Evolutionary conservation across 2,888 invertebrate genomes (phyloP).

Genomic region (Allophyes oxyacanthae): DNA sequence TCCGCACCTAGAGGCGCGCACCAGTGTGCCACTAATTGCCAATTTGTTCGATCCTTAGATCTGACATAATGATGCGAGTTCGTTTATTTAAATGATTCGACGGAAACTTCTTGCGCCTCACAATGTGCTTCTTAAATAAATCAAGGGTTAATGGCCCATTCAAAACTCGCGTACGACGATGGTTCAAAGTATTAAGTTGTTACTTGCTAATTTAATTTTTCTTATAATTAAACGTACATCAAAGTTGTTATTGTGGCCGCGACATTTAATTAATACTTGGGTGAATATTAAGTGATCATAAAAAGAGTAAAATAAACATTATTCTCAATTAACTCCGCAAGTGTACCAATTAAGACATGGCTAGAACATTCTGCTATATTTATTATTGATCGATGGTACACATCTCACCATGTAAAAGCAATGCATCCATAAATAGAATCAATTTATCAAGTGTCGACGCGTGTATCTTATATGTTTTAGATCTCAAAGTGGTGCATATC

Average conservation of each 20-base stretch:
- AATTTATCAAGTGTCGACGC: constrained; percentile 52
- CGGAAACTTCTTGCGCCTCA: constrained; percentile 80
- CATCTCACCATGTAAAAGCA: constrained; percentile 43
- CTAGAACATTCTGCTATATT: constrained; percentile 49
- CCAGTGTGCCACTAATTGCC: constrained; percentile 84
- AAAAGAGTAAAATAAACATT: constrained; percentile 41
- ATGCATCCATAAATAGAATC: constrained; percentile 51
- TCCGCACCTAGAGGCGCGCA: constrained; percentile 67
- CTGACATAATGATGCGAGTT: constrained; percentile 88
- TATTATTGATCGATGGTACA: constrained; percentile 52
- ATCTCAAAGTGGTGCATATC: constrained; percentile 41
- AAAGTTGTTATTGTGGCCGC: constrained; percentile 31
- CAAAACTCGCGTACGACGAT: constrained; percentile 57
- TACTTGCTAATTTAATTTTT: constrained; percentile 56
- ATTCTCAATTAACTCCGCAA: constrained; percentile 46
- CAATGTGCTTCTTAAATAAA: constrained; percentile 70
- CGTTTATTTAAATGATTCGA: constrained; percentile 89
- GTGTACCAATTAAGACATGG: constrained; percentile 47
- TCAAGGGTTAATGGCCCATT: constrained; percentile 70
- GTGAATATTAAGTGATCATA: constrained; percentile 30
- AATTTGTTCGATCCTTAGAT: constrained; percentile 89
- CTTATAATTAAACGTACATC: constrained; percentile 48
- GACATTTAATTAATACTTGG: constrained; percentile 33
- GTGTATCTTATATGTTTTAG: constrained; percentile 45
- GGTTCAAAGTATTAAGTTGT: constrained; percentile 60